A percentile compares a stretch with the other conserved stretches of the same genome.
These are phyloP conservation scores for Mimas tiliae DNA, from an alignment of 2,888 invertebrate species.

Conservation along the genomic window DNA sequence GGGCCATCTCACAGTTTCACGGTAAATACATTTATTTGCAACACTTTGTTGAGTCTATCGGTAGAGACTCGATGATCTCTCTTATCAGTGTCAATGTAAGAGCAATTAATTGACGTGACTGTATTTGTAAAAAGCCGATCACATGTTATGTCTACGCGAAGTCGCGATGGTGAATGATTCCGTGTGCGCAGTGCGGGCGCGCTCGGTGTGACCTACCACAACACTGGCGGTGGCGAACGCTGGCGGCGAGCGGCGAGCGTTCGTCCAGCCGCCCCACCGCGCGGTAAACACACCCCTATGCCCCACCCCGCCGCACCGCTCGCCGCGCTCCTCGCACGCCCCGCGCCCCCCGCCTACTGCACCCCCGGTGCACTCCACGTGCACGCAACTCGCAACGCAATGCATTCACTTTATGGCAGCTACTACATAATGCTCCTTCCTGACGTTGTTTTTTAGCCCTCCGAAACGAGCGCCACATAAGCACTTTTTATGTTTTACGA, in stretches of 20 bases:
- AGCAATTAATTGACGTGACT: not conserved
- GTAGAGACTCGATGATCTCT: slow-evolving; percentile 32
- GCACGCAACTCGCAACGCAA: slow-evolving; percentile 82
- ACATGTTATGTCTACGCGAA: slow-evolving; percentile 70
- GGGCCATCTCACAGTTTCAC: slow-evolving; percentile 84
- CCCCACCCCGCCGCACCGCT: slow-evolving; percentile 60
- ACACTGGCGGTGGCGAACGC: slow-evolving; percentile 81
- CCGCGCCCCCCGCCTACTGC: slow-evolving; percentile 32
- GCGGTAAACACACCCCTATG: slow-evolving; percentile 79
- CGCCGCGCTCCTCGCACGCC: slow-evolving; percentile 71
- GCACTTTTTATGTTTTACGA: slow-evolving; percentile 81
- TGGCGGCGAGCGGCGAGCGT: slow-evolving; percentile 54
- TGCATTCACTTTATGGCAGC: slow-evolving; percentile 81
- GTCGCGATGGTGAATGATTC: slow-evolving; percentile 69
- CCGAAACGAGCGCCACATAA: slow-evolving; percentile 76
- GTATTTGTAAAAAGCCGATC: slow-evolving; percentile 36
- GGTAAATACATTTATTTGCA: slow-evolving; percentile 72
- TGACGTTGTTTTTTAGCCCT: slow-evolving; percentile 76
- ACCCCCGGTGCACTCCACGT: slow-evolving; percentile 73
- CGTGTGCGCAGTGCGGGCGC: slow-evolving; percentile 64
- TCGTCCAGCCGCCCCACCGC: slow-evolving; percentile 70
- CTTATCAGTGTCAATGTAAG: slow-evolving; percentile 25
- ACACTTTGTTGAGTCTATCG: slow-evolving; percentile 52
- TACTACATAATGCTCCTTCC: slow-evolving; percentile 82
- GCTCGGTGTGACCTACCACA: slow-evolving; percentile 86